These are phyloP conservation scores for Carapus acus DNA, from an alignment of 2,797 vertebrate genomes.

Conservation along the genomic window DNA sequence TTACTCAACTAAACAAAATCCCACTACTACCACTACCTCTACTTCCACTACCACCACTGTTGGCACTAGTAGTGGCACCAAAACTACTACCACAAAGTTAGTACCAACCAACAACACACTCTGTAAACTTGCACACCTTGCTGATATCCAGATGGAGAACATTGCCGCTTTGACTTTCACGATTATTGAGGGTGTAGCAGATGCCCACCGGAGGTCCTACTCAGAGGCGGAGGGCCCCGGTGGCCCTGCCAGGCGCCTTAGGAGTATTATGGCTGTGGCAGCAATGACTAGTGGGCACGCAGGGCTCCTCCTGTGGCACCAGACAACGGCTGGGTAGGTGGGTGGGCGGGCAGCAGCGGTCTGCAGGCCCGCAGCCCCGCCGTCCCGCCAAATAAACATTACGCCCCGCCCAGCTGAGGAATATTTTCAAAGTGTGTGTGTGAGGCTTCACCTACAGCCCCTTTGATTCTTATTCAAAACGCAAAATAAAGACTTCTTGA, in stretches of 20 bases:
- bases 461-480: slow-evolving; percentile 65
- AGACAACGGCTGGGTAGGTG: slow-evolving; percentile 69
- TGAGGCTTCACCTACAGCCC: slow-evolving; percentile 60
- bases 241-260: slow-evolving; percentile 66
- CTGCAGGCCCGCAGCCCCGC: slow-evolving; percentile 57
- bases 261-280: slow-evolving; percentile 67
- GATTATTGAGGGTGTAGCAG: slow-evolving; percentile 55
- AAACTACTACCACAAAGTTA: slow-evolving; percentile 17
- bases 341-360: slow-evolving; percentile 56
- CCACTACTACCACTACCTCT: too few relatives aligned
- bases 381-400: slow-evolving; percentile 75
- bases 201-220: slow-evolving; percentile 55
- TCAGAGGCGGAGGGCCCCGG: slow-evolving; percentile 52
- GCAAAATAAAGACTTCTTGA: slow-evolving; percentile 66
- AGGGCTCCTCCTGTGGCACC: slow-evolving; percentile 62
- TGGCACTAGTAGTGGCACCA: too few relatives aligned
- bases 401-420: slow-evolving; percentile 63
- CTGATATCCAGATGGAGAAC: slow-evolving; percentile 38
- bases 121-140: slow-evolving; percentile 18
- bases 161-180: slow-evolving; percentile 34
- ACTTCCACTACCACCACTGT: too few relatives aligned
- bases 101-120: slow-evolving; percentile 14
- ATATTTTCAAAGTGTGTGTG: slow-evolving; percentile 68
- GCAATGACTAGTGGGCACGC: slow-evolving; percentile 74
- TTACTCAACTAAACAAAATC: too few relatives aligned